Percentiles rank a stretch among this genome's conserved stretches.
Conservation (phyloP, 2,888 invertebrate genomes). For the Fragum sueziense region DNA sequence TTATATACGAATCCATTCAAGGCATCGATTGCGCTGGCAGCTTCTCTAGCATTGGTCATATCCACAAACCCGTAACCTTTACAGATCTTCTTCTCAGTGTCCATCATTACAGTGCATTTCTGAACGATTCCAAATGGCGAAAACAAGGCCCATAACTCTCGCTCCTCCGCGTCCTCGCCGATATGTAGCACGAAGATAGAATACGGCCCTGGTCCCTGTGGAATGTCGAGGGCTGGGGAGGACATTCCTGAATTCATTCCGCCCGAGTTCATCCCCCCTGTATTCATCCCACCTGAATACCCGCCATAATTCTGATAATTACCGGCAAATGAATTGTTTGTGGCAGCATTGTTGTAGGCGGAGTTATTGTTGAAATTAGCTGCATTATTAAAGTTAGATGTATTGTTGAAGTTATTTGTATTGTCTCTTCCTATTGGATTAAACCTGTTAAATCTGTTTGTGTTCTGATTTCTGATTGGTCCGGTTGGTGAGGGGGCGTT, state of each 20-base stretch:
- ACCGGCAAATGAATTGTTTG: background rate
- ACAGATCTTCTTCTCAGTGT: conserved; percentile 76
- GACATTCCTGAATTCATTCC: conserved; percentile 15
- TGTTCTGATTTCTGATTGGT: conserved; percentile 64
- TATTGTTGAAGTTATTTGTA: conserved; percentile 7
- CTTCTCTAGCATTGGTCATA: conserved; percentile 82
- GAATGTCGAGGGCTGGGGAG: conserved; percentile 31
- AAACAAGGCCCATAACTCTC: conserved; percentile 81
- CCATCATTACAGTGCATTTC: conserved; percentile 81
- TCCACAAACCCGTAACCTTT: conserved; percentile 83
- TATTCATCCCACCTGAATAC: background rate
- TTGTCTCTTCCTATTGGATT: conserved; percentile 58
- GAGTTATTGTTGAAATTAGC: conserved; percentile 8
- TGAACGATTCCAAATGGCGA: conserved; percentile 81
- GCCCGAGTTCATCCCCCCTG: background rate
- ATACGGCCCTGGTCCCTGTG: conserved; percentile 49
- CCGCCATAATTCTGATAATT: too few relatives aligned
- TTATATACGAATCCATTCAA: conserved; percentile 81
- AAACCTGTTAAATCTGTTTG: conserved; percentile 64
- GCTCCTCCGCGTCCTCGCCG: conserved; percentile 81
- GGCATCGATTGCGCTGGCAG: conserved; percentile 80
- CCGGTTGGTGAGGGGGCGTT: conserved; percentile 52
- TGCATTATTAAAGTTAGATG: background rate
- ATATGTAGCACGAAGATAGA: conserved; percentile 82
- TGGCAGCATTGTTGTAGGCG: background rate